Conservation (phyloP, 2,797 vertebrate species). For the Selene dorsalis region DNA sequence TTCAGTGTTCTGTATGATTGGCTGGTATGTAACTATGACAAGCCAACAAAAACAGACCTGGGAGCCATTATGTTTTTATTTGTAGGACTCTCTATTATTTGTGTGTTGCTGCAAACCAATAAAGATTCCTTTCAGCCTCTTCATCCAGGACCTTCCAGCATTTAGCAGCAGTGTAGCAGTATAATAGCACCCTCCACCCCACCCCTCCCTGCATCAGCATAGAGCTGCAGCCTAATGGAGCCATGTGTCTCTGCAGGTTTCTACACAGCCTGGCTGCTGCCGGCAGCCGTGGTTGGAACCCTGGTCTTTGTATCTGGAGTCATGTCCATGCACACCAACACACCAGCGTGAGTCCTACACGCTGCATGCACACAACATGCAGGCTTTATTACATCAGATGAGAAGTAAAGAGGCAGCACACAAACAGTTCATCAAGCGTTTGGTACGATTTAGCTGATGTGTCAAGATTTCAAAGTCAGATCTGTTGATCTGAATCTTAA, state of each 20-base stretch:
- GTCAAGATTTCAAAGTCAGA: neutral
- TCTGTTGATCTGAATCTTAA: neutral
- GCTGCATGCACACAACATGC: neutral
- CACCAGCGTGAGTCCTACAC: constrained; percentile 81
- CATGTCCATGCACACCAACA: constrained; percentile 84
- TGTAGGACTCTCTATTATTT: too few relatives aligned
- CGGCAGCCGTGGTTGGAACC: constrained; percentile 84
- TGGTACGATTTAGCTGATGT: neutral
- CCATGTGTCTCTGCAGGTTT: constrained; percentile 82
- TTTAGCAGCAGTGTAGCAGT: constrained; percentile 28
- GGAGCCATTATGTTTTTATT: too few relatives aligned
- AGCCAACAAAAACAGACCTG: too few relatives aligned
- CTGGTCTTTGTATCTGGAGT: constrained; percentile 86
- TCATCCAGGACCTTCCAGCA: constrained; percentile 2
- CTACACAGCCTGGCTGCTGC: constrained; percentile 88
- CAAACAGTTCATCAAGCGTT: neutral
- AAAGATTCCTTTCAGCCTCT: neutral
- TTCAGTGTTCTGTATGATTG: too few relatives aligned
- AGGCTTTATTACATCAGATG: neutral
- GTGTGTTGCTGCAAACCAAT: too few relatives aligned
- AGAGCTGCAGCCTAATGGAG: constrained; percentile 49
- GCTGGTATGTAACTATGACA: too few relatives aligned
- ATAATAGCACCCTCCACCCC: constrained; percentile 5
- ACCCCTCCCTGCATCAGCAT: constrained; percentile 14
- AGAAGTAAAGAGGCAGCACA: neutral